Evolutionary conservation across 2,797 vertebrate species (phyloP).

Genomic region (Hafferia zeledoni): DNA sequence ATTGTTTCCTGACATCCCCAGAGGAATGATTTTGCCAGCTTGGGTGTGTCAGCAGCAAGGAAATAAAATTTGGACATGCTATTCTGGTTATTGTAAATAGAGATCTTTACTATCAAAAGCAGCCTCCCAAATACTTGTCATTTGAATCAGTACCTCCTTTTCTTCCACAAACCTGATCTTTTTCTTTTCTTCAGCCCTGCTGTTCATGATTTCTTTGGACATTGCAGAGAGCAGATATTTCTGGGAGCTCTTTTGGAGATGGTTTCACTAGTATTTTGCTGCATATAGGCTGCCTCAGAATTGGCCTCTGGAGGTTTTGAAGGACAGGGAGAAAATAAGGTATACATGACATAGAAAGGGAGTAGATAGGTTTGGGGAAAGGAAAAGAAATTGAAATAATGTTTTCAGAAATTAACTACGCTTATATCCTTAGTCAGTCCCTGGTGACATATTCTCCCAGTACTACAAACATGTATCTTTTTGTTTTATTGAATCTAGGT

Average conservation of each 20-base stretch:
- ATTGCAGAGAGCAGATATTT: background rate
- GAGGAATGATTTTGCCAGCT: background rate
- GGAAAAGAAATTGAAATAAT: background rate
- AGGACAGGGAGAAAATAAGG: background rate
- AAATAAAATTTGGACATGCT: background rate
- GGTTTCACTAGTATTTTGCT: background rate
- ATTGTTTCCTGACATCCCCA: background rate
- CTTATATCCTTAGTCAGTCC: background rate
- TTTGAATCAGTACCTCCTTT: background rate
- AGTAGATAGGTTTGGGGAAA: background rate
- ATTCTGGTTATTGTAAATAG: background rate
- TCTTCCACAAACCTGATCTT: background rate
- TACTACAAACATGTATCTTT: background rate
- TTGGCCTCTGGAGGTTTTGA: background rate
- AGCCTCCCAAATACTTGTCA: background rate
- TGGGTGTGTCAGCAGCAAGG: background rate
- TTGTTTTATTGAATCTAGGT: background rate
- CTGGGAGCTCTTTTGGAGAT: background rate
- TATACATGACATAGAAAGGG: background rate
- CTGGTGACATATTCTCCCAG: background rate
- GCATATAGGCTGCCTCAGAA: background rate
- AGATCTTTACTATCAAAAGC: background rate
- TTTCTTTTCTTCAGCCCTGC: background rate
- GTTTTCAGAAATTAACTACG: background rate
- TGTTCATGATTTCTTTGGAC: background rate